Conservation (phyloP, 2,797 vertebrate genomes). For the Sebastiscus tertius region DNA sequence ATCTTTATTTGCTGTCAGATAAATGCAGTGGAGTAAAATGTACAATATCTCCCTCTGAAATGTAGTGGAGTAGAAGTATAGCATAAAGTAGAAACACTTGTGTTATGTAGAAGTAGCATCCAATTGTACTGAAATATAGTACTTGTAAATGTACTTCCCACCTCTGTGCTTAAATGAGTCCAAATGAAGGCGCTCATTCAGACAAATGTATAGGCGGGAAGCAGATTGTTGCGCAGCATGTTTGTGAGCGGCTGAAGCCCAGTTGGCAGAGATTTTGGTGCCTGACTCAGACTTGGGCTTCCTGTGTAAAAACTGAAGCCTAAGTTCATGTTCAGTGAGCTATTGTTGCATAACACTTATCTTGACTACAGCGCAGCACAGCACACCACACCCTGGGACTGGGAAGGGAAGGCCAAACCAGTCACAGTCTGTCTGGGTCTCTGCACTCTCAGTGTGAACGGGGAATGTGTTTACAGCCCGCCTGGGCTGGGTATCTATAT, state of each 20-base stretch:
- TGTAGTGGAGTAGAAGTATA: not conserved
- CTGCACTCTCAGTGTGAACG: slow-evolving; percentile 18
- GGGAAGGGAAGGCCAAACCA: slow-evolving; percentile 59
- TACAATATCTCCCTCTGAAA: not conserved
- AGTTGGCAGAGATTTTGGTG: slow-evolving; percentile 61
- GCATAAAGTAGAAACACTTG: not conserved
- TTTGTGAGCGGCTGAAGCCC: slow-evolving; percentile 55
- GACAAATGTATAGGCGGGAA: slow-evolving; percentile 30
- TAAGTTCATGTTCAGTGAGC: slow-evolving; percentile 69
- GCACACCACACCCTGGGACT: slow-evolving; percentile 72
- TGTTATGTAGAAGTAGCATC: not conserved
- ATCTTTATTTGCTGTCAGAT: not conserved
- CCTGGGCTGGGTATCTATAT: not conserved
- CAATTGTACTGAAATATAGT: not conserved
- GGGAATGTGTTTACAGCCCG: not conserved
- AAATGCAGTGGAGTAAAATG: not conserved
- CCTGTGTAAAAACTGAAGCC: slow-evolving; percentile 71
- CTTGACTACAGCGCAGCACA: slow-evolving; percentile 70
- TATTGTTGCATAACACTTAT: slow-evolving; percentile 79
- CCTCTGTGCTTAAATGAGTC: not conserved
- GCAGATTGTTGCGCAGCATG: slow-evolving; percentile 54
- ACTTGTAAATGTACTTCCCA: not conserved
- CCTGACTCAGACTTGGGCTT: slow-evolving; percentile 77
- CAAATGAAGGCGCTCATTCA: slow-evolving; percentile 2
- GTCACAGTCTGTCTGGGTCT: slow-evolving; percentile 64